Conservation (phyloP, 1,140 invertebrate genomes). For the Riptortus pedestris region DNA sequence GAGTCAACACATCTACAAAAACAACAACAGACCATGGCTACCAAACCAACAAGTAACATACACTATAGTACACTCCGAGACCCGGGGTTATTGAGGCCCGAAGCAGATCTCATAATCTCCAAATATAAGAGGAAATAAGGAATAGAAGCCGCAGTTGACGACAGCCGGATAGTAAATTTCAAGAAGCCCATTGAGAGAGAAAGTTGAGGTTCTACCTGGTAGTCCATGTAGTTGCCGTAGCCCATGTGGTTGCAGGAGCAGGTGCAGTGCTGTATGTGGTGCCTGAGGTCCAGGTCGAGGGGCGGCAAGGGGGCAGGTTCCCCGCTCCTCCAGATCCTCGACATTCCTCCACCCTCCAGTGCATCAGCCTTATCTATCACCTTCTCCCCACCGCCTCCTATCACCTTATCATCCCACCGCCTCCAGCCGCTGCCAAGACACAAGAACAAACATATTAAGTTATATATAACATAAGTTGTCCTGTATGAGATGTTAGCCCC, state of each 20-base stretch:
- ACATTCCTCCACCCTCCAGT: background rate
- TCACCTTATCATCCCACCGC: too few relatives aligned
- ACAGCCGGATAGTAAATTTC: background rate
- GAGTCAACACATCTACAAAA: too few relatives aligned
- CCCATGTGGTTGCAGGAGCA: constrained; percentile 86
- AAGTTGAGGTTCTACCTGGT: constrained; percentile 52
- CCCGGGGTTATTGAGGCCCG: background rate
- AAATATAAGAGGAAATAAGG: background rate
- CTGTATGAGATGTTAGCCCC: too few relatives aligned
- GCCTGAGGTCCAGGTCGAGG: constrained; percentile 60
- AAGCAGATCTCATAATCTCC: background rate
- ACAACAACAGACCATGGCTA: too few relatives aligned
- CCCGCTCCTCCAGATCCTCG: background rate
- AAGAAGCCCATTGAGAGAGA: background rate
- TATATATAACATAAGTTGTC: too few relatives aligned
- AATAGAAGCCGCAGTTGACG: background rate
- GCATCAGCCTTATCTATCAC: background rate
- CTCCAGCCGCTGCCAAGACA: background rate
- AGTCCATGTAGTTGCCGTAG: constrained; percentile 81
- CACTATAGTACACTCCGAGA: background rate
- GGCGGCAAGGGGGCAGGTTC: constrained; percentile 12
- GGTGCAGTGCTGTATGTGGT: constrained; percentile 74
- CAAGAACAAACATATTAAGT: too few relatives aligned
- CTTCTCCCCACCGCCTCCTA: background rate
- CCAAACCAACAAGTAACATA: background rate